phyloP scores from a whole-genome alignment of 2,113 vertebrate genomes.

The Trematomus loennbergii region DNA sequence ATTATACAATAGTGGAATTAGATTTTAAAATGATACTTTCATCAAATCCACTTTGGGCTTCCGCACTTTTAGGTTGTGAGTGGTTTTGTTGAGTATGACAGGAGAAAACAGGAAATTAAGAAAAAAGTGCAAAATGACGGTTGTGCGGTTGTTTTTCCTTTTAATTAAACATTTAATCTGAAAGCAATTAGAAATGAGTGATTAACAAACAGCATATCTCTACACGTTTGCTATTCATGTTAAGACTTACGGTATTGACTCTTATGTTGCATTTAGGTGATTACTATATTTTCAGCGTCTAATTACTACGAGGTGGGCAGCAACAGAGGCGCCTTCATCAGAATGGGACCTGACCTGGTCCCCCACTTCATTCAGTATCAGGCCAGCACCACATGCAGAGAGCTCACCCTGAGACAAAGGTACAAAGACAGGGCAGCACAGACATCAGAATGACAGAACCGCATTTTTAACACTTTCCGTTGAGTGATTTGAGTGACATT shows the following conservation, averaged over 20 bases:
- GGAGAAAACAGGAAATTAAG: neutral
- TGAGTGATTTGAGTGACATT: neutral
- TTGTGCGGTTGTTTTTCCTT: neutral
- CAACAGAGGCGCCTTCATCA: constrained; percentile 94
- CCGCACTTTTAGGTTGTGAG: neutral
- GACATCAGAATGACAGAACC: neutral
- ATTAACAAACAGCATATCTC: neutral
- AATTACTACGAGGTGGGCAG: constrained; percentile 96
- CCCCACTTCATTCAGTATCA: constrained; percentile 94
- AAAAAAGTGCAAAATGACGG: too few relatives aligned
- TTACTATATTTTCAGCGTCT: constrained; percentile 98
- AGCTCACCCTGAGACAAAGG: constrained; percentile 92
- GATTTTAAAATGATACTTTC: too few relatives aligned
- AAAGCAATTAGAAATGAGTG: neutral
- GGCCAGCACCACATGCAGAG: constrained; percentile 85
- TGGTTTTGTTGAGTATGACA: neutral
- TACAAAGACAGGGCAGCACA: constrained; percentile 32
- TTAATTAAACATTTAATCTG: neutral
- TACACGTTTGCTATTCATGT: neutral
- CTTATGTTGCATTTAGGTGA: constrained; percentile 81
- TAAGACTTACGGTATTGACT: neutral
- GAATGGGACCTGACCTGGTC: constrained; percentile 88
- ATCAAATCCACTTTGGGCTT: too few relatives aligned
- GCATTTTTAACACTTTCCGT: neutral
- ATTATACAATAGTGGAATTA: too few relatives aligned